Evolutionary conservation across 1,140 invertebrate species (phyloP).

Genomic region (Helicorthomorpha holstii): DNA sequence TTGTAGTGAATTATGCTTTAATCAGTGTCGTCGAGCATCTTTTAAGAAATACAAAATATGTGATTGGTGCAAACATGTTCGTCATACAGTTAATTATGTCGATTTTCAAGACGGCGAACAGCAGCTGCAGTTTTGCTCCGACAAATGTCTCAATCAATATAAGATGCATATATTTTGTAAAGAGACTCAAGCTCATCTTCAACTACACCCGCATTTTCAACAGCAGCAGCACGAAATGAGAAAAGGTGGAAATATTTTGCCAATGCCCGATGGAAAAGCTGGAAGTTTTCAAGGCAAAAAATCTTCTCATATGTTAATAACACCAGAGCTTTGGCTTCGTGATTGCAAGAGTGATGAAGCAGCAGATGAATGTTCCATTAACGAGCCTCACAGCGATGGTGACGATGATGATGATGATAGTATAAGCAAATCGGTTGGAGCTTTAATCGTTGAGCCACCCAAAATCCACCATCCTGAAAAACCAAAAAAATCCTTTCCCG

Average conservation of each 20-base stretch:
- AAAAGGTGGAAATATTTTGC: background rate
- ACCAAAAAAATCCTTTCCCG: background rate
- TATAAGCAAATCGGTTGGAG: background rate
- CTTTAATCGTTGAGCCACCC: background rate
- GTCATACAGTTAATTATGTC: slow-evolving; percentile 79
- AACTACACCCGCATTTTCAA: slow-evolving; percentile 53
- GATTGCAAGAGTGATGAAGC: slow-evolving; percentile 24
- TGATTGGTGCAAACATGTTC: slow-evolving; percentile 78
- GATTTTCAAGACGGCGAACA: slow-evolving; percentile 48
- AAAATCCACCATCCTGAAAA: background rate
- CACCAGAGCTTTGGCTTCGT: slow-evolving; percentile 67
- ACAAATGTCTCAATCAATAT: slow-evolving; percentile 85
- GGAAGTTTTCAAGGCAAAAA: slow-evolving; percentile 12
- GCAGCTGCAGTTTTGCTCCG: slow-evolving; percentile 42
- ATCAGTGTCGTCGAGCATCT: slow-evolving; percentile 63
- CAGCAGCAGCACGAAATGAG: slow-evolving; percentile 8
- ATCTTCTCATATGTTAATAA: slow-evolving; percentile 41
- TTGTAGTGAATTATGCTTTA: slow-evolving; percentile 77
- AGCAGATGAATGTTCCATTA: background rate
- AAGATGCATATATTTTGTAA: slow-evolving; percentile 91
- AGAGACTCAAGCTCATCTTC: slow-evolving; percentile 72
- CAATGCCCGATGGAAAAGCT: background rate
- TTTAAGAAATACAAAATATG: slow-evolving; percentile 84
- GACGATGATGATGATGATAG: background rate
- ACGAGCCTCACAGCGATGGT: background rate